Percentiles rank a stretch among this genome's conserved stretches.
Evolutionary conservation across 2,797 vertebrate genomes (phyloP).

Genomic region (Catharus ustulatus): DNA sequence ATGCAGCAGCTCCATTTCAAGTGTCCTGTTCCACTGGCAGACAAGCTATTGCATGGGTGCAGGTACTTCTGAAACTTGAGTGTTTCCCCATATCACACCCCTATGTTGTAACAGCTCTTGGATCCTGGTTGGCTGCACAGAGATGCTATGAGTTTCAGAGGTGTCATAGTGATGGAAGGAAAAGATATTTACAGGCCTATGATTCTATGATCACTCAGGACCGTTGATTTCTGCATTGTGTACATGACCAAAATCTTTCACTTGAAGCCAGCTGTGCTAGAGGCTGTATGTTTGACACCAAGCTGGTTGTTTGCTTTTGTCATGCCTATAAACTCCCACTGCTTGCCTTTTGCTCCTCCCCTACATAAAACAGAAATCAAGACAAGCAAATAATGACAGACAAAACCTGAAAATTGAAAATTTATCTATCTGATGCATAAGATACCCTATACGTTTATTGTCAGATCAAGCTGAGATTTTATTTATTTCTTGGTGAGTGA

Average conservation of each 20-base stretch:
- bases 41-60: neutral
- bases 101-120: neutral
- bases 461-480: neutral
- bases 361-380: neutral
- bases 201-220: neutral
- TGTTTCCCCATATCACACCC: neutral
- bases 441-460: neutral
- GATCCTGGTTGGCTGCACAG: neutral
- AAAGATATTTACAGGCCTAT: neutral
- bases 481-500: neutral
- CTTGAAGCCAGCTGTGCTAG: neutral
- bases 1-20: neutral
- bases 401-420: neutral
- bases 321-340: neutral
- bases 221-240: neutral
- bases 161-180: neutral
- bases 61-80: slow-evolving; percentile 19
- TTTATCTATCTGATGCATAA: neutral
- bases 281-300: neutral
- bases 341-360: neutral
- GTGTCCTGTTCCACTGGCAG: neutral
- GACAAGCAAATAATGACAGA: neutral
- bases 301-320: neutral
- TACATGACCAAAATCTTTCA: neutral
- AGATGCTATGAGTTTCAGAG: neutral